Conservation (phyloP, 2,888 invertebrate genomes). For the Zaprionus bogoriensis region DNA sequence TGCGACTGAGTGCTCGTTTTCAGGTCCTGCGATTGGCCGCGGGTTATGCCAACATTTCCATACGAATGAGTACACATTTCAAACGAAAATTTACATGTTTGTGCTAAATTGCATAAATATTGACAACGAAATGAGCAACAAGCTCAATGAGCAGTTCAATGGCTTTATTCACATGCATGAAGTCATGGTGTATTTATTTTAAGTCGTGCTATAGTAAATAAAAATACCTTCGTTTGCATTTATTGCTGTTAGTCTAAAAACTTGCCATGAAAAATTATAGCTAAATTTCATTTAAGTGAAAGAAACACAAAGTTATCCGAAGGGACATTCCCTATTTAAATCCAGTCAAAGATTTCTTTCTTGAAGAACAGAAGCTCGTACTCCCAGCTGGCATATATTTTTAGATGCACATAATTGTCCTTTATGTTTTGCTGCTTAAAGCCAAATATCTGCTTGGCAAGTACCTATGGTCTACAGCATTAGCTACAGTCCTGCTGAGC, state of each 20-base stretch:
- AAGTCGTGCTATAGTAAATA: no score
- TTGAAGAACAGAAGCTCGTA: no score
- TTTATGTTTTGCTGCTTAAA: background rate
- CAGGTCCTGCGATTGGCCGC: slow-evolving; percentile 15
- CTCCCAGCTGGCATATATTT: background rate
- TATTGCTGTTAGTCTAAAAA: no score
- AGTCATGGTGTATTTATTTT: no score
- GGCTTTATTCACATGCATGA: no score
- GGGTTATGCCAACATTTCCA: slow-evolving; percentile 4
- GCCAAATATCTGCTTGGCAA: background rate
- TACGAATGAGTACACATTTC: background rate
- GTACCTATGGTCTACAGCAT: background rate
- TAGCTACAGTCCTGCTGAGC: slow-evolving; percentile 5
- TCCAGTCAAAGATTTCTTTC: no score
- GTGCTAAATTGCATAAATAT: slow-evolving; percentile 37
- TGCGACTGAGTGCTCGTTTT: slow-evolving; percentile 19
- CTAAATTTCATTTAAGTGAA: no score
- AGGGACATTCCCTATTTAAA: no score
- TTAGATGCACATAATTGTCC: background rate
- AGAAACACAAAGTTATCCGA: no score
- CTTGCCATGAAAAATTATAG: no score
- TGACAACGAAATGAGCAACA: slow-evolving; percentile 27
- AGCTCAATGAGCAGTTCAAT: background rate
- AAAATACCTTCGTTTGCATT: no score
- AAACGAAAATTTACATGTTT: slow-evolving; percentile 7